These are phyloP conservation scores for Anarhynchus alexandrinus DNA, from an alignment of 2,113 vertebrate genomes.

Conservation along the genomic window DNA sequence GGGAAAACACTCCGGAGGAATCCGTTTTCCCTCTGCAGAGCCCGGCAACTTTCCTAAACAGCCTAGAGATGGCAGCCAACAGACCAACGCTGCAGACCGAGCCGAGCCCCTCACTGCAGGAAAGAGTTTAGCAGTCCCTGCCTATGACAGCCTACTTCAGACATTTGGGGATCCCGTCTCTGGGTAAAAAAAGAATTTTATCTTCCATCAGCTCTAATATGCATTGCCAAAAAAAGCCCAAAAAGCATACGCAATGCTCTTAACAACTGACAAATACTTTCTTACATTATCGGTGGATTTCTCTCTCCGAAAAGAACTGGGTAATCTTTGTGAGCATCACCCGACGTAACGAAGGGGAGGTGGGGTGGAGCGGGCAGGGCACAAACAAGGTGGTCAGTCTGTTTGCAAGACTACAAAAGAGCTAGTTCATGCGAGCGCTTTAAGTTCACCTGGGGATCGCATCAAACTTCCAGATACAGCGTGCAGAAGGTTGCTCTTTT, in stretches of 20 bases:
- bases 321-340: background rate
- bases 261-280: background rate
- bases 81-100: background rate
- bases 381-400: background rate
- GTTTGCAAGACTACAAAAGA: background rate
- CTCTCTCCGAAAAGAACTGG: background rate
- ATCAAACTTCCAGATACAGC: background rate
- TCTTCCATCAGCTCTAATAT: background rate
- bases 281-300: background rate
- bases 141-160: background rate
- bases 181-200: background rate
- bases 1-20: background rate
- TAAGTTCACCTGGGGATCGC: background rate
- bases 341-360: background rate
- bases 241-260: background rate
- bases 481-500: background rate
- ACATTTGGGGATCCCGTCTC: accelerated
- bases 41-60: background rate
- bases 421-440: background rate
- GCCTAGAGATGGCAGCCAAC: background rate
- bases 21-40: background rate
- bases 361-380: background rate
- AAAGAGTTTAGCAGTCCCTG: background rate
- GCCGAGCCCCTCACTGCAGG: background rate
- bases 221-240: background rate